Evolutionary conservation across 2,113 vertebrate genomes (phyloP).

Genomic region (Ginglymostoma cirratum): DNA sequence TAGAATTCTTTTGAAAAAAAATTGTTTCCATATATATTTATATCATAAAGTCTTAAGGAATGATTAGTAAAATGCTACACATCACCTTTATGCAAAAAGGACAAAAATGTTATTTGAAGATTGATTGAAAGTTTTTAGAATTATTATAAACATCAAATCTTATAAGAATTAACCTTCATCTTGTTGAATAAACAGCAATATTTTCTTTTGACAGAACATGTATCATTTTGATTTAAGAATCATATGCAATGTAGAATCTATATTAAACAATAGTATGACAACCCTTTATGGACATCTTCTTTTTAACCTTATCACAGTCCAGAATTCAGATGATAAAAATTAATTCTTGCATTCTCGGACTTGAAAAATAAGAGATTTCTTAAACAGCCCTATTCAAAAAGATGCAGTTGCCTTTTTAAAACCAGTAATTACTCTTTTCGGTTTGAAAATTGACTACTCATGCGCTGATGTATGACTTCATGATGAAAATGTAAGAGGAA

Average conservation of each 20-base stretch:
- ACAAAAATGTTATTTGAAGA: neutral
- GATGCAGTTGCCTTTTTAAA: neutral
- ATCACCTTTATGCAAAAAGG: neutral
- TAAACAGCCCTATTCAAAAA: neutral
- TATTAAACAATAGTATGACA: slow-evolving; percentile 2
- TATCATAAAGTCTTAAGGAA: neutral
- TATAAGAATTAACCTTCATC: neutral
- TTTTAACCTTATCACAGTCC: neutral
- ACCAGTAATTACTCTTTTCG: neutral
- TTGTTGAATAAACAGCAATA: neutral
- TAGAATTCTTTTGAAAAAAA: neutral
- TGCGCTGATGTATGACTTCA: neutral
- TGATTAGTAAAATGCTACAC: neutral
- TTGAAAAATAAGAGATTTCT: neutral
- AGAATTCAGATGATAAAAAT: neutral
- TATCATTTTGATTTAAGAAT: neutral
- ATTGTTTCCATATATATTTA: neutral
- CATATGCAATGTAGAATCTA: neutral
- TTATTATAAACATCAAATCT: neutral
- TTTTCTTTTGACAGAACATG: neutral
- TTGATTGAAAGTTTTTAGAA: neutral
- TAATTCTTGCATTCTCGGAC: neutral
- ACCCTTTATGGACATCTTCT: no score
- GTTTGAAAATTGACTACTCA: neutral
- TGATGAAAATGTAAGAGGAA: neutral